Percentiles rank a stretch among this genome's conserved stretches.
These are phyloP conservation scores for Argyresthia albistria DNA, from an alignment of 2,888 invertebrate species.

Conservation along the genomic window DNA sequence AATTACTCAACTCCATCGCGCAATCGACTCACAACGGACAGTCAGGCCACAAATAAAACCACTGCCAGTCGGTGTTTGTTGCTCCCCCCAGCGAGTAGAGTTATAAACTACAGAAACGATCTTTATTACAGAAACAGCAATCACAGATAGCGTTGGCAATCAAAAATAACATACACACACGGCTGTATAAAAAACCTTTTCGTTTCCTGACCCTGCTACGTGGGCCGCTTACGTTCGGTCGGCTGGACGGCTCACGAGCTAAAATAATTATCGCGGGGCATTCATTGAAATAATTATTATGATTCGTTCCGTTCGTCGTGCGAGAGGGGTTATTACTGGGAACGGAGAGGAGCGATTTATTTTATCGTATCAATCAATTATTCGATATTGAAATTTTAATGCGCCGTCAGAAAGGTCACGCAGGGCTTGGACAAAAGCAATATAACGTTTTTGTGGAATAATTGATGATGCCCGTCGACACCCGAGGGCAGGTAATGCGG, in stretches of 20 bases:
- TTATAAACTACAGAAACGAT: neutral
- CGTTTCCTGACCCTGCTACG: neutral
- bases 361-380: conserved; percentile 60
- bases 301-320: conserved; percentile 37
- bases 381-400: conserved; percentile 51
- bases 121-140: conserved; percentile 6
- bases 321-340: conserved; percentile 20
- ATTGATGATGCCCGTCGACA: conserved; percentile 35
- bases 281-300: conserved; percentile 34
- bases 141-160: conserved; percentile 3
- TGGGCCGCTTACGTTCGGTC: conserved; percentile 5
- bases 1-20: neutral
- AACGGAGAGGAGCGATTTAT: conserved; percentile 36
- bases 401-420: conserved; percentile 30
- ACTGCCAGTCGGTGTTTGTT: neutral
- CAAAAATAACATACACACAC: conserved; percentile 1
- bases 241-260: conserved; percentile 14
- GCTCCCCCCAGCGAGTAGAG: neutral
- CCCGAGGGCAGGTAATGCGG: conserved; percentile 45
- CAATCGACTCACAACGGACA: neutral
- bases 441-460: conserved; percentile 45
- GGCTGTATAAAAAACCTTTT: neutral
- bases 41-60: neutral
- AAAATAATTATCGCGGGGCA: conserved; percentile 25
- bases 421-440: conserved; percentile 34